Base-by-base conservation (phyloP, 2,113 vertebrate species). In the Isurus oxyrinchus region DNA sequence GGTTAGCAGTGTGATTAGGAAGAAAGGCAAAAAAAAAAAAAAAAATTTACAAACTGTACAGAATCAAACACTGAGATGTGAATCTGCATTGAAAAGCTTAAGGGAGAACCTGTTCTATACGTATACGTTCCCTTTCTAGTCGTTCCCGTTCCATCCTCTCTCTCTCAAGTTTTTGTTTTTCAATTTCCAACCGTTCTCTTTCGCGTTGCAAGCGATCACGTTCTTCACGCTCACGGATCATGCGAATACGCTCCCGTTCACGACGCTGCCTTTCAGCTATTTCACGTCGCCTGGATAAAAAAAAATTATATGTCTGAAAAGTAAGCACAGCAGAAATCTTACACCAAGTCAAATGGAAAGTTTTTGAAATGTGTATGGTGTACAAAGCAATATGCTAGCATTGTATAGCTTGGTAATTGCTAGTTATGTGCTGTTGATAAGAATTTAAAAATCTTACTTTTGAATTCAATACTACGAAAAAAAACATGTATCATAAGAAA, bases 141-240 rank as follows among this genome's bases (percentile, higher is more conserved):
- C 99, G 98, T 97, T 99, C 99, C 61, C 99, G 98, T 97, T 99
- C 99, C 98, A 99, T 98, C 94, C 99, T 98, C 97, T 99, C 99
- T 76, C 99, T 98, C 97, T 99, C 99, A 96, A 99, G 98, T 97
- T 99, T 99, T 96, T 99, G 99, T 96, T 99, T 98, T 97, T 99
- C 99, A 96, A 99, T 98, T 97, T 99, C 99, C 49, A 99, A 97
- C 19, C 99, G 97, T 96, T 99, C 99, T 53, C 99, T 98, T 91
- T 99, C 99, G 96, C 99, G 98, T 97, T 99, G 98, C 96, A 99
- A 97, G 97, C 99, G 98, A 96, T 99, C 99, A 55, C 98, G 98
- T 97, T 99, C 99, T 97, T 99, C 99, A 0, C 99, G 98, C 97
- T 99, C 99, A 0, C 98, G 98, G 97, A 99, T 97, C 61, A 99